Conservation (phyloP, 2,888 invertebrate genomes). For the Leptopterna dolabrata region DNA sequence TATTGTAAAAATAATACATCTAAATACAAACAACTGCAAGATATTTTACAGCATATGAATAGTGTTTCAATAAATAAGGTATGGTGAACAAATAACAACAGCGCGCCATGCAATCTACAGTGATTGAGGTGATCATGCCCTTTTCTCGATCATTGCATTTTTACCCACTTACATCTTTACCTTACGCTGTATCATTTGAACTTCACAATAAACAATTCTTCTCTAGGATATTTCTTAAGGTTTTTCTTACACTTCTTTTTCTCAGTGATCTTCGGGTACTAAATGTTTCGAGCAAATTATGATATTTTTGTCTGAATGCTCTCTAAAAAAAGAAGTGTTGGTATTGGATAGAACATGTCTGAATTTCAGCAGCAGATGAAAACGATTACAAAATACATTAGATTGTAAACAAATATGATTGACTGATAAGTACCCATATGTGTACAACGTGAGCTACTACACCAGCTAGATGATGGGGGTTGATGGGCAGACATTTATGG, state of each 20-base stretch:
- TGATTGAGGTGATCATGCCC: slow-evolving; percentile 35
- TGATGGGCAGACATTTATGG: background rate
- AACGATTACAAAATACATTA: background rate
- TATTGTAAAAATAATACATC: background rate
- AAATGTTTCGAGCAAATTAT: slow-evolving; percentile 42
- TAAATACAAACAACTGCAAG: background rate
- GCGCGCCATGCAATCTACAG: slow-evolving; percentile 37
- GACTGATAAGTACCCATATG: no score
- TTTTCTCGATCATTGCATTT: background rate
- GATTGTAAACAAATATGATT: background rate
- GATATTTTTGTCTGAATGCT: slow-evolving; percentile 35
- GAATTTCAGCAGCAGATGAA: background rate
- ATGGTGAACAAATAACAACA: background rate
- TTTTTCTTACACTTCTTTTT: slow-evolving; percentile 24
- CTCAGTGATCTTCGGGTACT: slow-evolving; percentile 41
- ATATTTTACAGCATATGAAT: background rate
- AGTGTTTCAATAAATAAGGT: background rate
- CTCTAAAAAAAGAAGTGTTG: slow-evolving; percentile 49
- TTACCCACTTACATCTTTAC: slow-evolving; percentile 1
- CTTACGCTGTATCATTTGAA: slow-evolving; percentile 20
- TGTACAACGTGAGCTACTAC: background rate
- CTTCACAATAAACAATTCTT: slow-evolving; percentile 16
- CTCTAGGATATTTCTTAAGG: background rate
- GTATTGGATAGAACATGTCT: background rate
- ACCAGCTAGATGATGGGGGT: background rate